A percentile compares a stretch with the other conserved stretches of the same genome.
These are phyloP conservation scores for Meteorus colon DNA, from an alignment of 2,888 invertebrate species.

Conservation along the genomic window DNA sequence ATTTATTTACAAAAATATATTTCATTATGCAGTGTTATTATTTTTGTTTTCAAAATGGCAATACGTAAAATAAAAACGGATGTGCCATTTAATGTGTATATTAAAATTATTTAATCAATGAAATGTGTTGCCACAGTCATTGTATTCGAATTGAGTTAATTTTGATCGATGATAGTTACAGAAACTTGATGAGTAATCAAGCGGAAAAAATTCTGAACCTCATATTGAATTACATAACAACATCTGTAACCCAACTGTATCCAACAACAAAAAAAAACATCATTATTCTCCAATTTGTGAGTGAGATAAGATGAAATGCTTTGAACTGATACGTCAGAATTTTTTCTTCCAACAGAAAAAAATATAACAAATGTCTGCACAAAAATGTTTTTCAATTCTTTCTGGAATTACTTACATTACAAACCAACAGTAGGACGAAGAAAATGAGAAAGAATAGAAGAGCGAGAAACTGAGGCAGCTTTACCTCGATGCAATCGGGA, in stretches of 20 bases:
- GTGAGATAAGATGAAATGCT: neutral
- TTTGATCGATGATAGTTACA: neutral
- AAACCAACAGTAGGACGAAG: neutral
- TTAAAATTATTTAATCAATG: neutral
- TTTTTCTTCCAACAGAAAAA: slow-evolving; percentile 2
- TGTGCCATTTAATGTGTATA: no score
- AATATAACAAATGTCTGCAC: slow-evolving; percentile 1
- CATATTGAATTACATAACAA: no score
- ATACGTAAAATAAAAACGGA: no score
- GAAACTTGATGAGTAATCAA: neutral
- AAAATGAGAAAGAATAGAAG: neutral
- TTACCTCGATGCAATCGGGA: slow-evolving; percentile 18
- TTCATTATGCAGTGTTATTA: no score
- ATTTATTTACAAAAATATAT: neutral
- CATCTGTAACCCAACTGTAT: no score
- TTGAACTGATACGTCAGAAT: slow-evolving; percentile 11
- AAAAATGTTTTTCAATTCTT: slow-evolving; percentile 33
- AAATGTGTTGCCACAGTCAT: neutral
- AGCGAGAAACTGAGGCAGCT: neutral
- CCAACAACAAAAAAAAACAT: no score
- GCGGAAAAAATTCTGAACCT: no score
- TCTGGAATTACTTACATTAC: slow-evolving; percentile 25
- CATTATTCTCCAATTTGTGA: no score
- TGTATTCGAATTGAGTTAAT: neutral
- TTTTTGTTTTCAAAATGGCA: no score